Conservation (phyloP, 2,113 vertebrate species). For the Cephalopterus ornatus region DNA sequence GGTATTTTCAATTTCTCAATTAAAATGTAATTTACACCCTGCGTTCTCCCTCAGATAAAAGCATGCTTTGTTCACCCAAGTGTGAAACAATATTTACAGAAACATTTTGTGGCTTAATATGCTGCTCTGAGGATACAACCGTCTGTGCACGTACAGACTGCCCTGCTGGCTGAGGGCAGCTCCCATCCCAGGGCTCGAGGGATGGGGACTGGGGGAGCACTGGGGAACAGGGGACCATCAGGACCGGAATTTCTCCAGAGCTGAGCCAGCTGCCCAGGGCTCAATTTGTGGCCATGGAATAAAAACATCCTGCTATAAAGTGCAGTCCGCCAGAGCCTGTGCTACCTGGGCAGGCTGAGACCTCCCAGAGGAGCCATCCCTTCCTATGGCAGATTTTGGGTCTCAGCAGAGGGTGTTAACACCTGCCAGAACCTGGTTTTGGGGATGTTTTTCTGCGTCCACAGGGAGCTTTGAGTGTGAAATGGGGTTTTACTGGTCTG, state of each 20-base stretch:
- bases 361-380: background rate
- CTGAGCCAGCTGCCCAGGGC: background rate
- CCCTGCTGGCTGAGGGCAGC: background rate
- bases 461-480: background rate
- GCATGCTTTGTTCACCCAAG: constrained; percentile 38
- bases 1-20: constrained; percentile 34
- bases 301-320: background rate
- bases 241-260: background rate
- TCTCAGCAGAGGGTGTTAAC: background rate
- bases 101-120: constrained; percentile 3
- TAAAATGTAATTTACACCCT: constrained; percentile 56
- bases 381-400: background rate
- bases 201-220: background rate
- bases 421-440: background rate
- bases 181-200: background rate
- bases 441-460: background rate
- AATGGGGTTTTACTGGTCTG: background rate
- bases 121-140: background rate
- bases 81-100: constrained; percentile 54
- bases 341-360: background rate
- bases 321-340: background rate
- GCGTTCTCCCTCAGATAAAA: constrained; percentile 4
- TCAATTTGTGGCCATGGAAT: background rate
- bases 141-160: rapidly evolving
- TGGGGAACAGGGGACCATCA: background rate